Evolutionary conservation across 2,113 vertebrate species (phyloP).

Genomic region (Nerophis lumbriciformis): DNA sequence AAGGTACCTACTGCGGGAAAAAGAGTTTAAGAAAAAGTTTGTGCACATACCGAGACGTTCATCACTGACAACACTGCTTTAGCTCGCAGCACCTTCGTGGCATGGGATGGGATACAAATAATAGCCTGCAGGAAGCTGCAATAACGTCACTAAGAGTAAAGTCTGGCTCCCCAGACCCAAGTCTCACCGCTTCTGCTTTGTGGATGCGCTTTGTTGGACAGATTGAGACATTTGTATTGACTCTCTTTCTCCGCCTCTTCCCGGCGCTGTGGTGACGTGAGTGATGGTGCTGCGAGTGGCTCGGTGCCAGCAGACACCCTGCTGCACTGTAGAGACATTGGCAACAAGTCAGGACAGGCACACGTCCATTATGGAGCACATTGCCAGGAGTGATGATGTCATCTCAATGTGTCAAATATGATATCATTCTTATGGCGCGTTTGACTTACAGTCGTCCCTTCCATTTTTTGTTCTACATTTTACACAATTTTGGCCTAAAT

Average conservation of each 20-base stretch:
- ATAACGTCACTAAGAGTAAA: background rate
- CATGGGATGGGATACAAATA: background rate
- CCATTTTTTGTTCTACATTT: too few species aligned
- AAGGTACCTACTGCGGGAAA: slow-evolving; percentile 65
- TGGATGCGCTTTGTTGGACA: slow-evolving; percentile 43
- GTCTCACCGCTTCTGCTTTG: slow-evolving; percentile 67
- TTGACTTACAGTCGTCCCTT: too few species aligned
- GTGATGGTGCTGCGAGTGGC: slow-evolving; percentile 43
- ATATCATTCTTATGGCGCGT: too few species aligned
- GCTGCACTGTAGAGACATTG: slow-evolving; percentile 56
- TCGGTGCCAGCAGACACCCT: slow-evolving; percentile 24
- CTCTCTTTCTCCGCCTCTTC: slow-evolving; percentile 41
- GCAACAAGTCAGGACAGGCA: slow-evolving; percentile 8
- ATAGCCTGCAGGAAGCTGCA: background rate
- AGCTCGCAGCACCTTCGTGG: too few species aligned
- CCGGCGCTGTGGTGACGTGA: slow-evolving; percentile 39
- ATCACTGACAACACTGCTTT: too few species aligned
- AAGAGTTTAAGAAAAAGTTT: background rate
- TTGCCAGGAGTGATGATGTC: background rate
- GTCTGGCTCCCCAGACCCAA: slow-evolving; percentile 8
- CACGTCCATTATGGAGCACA: background rate
- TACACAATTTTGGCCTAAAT: too few species aligned
- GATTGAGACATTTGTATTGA: slow-evolving; percentile 64
- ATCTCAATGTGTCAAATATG: background rate
- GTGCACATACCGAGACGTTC: background rate